Conservation (phyloP, 2,888 invertebrate species). For the Troides helena region DNA sequence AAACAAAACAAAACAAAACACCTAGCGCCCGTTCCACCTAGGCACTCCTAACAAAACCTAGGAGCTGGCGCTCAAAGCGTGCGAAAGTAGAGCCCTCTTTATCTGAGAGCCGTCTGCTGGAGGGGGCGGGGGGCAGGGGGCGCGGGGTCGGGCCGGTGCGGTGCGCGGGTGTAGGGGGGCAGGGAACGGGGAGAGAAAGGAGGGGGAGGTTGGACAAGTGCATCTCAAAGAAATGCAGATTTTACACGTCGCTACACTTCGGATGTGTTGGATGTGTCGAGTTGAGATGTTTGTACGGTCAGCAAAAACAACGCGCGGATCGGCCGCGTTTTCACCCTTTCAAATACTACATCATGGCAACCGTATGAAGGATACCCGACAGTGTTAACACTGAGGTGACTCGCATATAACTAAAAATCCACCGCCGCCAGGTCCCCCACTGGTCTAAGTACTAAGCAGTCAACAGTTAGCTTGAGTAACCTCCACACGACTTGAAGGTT, state of each 20-base stretch:
- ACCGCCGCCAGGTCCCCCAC: no score
- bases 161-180: neutral
- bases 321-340: no score
- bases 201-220: constrained; percentile 63
- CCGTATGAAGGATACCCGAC: no score
- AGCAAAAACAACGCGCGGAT: constrained; percentile 35
- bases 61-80: constrained; percentile 70
- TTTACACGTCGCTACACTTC: constrained; percentile 80
- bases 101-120: constrained; percentile 67
- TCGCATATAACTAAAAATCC: no score
- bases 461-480: no score
- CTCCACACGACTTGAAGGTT: no score
- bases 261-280: constrained; percentile 70
- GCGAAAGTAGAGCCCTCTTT: constrained; percentile 77
- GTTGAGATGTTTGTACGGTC: constrained; percentile 47
- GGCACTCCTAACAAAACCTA: constrained; percentile 66
- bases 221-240: constrained; percentile 81
- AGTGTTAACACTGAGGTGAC: no score
- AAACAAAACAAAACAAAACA: constrained; percentile 49
- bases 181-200: constrained; percentile 35
- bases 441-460: no score
- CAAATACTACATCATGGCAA: no score
- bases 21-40: constrained; percentile 38
- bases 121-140: constrained; percentile 17
- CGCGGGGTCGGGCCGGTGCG: constrained; percentile 23